Base-by-base conservation (phyloP, 2,113 vertebrate genomes). In the Chrysemys picta region DNA sequence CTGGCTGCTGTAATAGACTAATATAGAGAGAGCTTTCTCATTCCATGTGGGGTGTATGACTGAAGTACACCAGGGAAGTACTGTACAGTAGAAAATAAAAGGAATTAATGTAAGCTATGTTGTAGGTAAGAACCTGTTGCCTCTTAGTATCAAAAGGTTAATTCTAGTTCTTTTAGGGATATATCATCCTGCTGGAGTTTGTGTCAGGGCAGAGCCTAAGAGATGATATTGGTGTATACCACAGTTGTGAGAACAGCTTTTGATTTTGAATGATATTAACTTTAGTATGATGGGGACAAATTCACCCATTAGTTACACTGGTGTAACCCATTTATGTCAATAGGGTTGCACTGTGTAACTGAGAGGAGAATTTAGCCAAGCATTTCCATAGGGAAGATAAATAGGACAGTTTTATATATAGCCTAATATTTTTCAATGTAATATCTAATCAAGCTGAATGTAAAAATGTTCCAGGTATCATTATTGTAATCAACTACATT, bases 401-500 rank as follows among this genome's bases (percentile, higher is more conserved):
- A 88, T 88, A 95, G 82, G 82, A 17, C 47, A 92, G 92, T 80
- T 93, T 97, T 97, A 78, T 79, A 83, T 24, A 54, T 31, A 52
- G 38, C 62, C 87, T 96, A 93, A 97, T 95, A 91, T 95, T 69
- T 89, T 94, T 90, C 88, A 89, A 10, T 49, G 76, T 80, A 85
- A 16, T 93, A 27, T 94, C 84, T 94, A 97, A 97, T 96, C 90
- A 97, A 97, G 84, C 49, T 78, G 57, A 97, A 95, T 75, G 42
- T 91, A 76, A 82, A 84, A 95, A 83, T 3, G 13, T 93, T 94
- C 56, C 6, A 76, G 81, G 47, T 8, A 57, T 95, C 42, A 5
- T 94, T 35, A 96, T 97, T 97, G 93, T 94, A 97, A 95, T 98
- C 89, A 96, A 69, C 85, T 94, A 89, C 92, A 95, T 96, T 95